Evolutionary conservation across 2,797 vertebrate genomes (phyloP), one percentile per base, ranked within the genome.

Genomic region (Limnodromus scolopaceus): DNA sequence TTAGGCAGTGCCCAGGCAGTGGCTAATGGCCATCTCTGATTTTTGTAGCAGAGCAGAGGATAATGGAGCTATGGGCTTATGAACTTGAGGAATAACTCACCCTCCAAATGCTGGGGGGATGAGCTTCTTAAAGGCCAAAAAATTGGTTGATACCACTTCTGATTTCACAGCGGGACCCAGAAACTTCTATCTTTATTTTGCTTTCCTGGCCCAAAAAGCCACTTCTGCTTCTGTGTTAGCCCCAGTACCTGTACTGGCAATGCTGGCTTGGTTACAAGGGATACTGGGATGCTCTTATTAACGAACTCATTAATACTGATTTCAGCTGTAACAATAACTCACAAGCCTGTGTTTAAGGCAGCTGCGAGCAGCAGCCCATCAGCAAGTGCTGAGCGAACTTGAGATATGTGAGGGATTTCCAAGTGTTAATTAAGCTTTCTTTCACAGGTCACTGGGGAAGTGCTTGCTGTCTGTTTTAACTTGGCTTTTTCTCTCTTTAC

Each of bases 181-280:
- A 28, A 13, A 13, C 1, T 16, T 23, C 16, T 38, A 6, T 6
- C 8, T 46, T 16, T 28, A 11, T 2, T 41, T 60, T 6, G 3
- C 14, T 17, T 9, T 20, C 6, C 46, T 9, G 18, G 12, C 32
- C 20, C 24, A 28, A 32, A 17, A 54, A 54, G 28, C 17, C 16
- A 53, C 28, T 30, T 38, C n/a, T 46, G 30, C 6, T 46, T 30
- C 28, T 25, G 1, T 0, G 1, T 1, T 11, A 5, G 14, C 49
- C 34, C 41, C 3, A 23, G 36, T 38, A 10, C 18, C 16, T 2
- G 11, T 3, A 39, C 68, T n/a, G 53, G 27, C 7, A 45, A 4
- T 9, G 14, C 24, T 13, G 8, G 57, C 45, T 38, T 36, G 53
- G 46, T 24, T 82, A 9, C 8, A 0, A 24, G 66, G 39, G 69